Evolutionary conservation across 1,140 invertebrate species (phyloP), one percentile per base, ranked within the genome.

Genomic region (Drosophila sechellia): DNA sequence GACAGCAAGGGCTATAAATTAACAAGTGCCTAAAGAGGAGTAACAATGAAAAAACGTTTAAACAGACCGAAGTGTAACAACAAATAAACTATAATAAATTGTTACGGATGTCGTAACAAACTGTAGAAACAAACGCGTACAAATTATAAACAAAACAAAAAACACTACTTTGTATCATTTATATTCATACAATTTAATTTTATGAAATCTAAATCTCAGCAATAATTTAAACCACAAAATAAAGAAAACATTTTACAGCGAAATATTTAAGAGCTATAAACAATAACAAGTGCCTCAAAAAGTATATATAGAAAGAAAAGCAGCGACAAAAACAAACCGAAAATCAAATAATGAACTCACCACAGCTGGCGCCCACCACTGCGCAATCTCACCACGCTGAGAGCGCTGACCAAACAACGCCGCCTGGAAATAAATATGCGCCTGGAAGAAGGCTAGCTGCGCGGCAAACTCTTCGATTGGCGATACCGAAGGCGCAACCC

Each of bases 381-480:
- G 48, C 48, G 48, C 48, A 50, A 34, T 25, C 48, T 50, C 48
- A 50, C 48, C 48, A 34, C 25, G 13, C 48, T 50, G 48, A 50
- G 48, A 50, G 46, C 22, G 46, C 13, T 10, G 46, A 25, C 22
- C 25, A 50, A 50, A 17, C 48, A 22, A 5, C 48, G n/a, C 25
- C 11, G 53, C 11, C 65, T 37, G 68, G 40, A 56, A 85, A 91
- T 81, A 86, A 90, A 65, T 92, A 81, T 55, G 87, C 91, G 91
- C 91, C 91, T 89, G 89, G 89, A 80, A 91, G 91, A 76, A 89
- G 90, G 46, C 77, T 92, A 79, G 91, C 91, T 8, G 91, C 91
- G 3, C 54, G 91, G 12, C 90, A 92, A 65, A 91, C 91, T 3
- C 58, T 92, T 1, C 83, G 90, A 2, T 60, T 92, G 59, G 91